Base-by-base conservation (phyloP, 2,113 vertebrate species). In the Todiramphus saurophagus region DNA sequence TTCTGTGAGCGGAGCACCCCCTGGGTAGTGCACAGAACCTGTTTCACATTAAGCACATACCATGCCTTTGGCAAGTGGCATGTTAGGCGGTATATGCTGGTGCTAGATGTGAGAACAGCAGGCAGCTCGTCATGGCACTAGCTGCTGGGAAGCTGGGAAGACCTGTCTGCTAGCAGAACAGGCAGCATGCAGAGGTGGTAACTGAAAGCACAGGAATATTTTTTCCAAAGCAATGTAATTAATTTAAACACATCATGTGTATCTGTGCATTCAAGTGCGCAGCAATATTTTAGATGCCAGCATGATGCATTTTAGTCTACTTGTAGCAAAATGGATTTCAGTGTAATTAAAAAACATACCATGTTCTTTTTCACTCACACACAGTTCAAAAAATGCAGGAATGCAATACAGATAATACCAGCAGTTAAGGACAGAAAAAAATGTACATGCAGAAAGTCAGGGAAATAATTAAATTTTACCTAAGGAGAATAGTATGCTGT, bases 51-150 rank as follows among this genome's bases (percentile, higher is more conserved):
- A 91, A 74, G 77, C 90, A 76, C 50, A 89, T 85, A 73, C 74
- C 62, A 70, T 91, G 91, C 91, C 94, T 89, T 95, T 94, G 96
- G 92, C 92, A 91, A 76, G 62, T 67, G 90, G 77, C 86, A 58
- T 50, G 83, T 82, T 89, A 59, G 81, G 92, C 25, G 1, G n/a
- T 69, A 28, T 89, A n/a, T 76, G 74, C 77, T 79, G 90, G 64
- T 95, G 86, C 74, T 92, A 75, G 89, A 76, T 94, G 86, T 83
- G 91, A 94, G 89, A 95, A 92, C 92, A 94, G 90, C 11, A 8
- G 90, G 94, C 95, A 93, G 77, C 89, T 37, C 48, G 7, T 95
- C 92, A 41, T 92, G 83, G 66, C 80, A 81, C 58, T 94, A 90
- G 74, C 83, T 95, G 70, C 87, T 87, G 89, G 56, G 82, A 85